These are phyloP conservation scores for Muscicapa adusta DNA, from an alignment of 2,113 vertebrate species.

Conservation along the genomic window DNA sequence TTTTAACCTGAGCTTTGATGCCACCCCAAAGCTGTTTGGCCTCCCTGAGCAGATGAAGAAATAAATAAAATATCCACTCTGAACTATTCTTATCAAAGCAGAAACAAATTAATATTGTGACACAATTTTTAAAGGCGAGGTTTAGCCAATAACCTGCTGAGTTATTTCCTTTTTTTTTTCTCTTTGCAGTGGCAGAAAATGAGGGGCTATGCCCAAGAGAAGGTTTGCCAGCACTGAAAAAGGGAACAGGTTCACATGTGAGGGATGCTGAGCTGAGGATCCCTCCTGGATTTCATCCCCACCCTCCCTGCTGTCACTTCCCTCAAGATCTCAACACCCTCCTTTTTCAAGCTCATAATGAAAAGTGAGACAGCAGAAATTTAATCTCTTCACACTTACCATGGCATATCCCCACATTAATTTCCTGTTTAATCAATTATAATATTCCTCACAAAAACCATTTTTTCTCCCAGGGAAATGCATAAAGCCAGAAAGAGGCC, in stretches of 20 bases:
- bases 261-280: neutral
- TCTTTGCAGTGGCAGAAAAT: neutral
- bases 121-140: neutral
- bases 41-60: neutral
- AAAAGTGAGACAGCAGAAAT: conserved; percentile 5
- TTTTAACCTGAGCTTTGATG: neutral
- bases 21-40: neutral
- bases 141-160: neutral
- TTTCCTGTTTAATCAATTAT: conserved; percentile 51
- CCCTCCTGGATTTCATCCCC: neutral
- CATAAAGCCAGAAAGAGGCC: neutral
- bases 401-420: neutral
- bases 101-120: neutral
- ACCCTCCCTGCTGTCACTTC: neutral
- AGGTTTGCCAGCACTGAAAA: neutral
- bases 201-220: neutral
- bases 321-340: neutral
- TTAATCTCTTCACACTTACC: neutral
- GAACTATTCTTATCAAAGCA: neutral
- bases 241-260: neutral
- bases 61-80: neutral
- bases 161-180: neutral
- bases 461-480: neutral
- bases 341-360: neutral
- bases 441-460: neutral